These are phyloP conservation scores for Saiga tatarica DNA, from an alignment of 2,113 vertebrate species.

Conservation along the genomic window DNA sequence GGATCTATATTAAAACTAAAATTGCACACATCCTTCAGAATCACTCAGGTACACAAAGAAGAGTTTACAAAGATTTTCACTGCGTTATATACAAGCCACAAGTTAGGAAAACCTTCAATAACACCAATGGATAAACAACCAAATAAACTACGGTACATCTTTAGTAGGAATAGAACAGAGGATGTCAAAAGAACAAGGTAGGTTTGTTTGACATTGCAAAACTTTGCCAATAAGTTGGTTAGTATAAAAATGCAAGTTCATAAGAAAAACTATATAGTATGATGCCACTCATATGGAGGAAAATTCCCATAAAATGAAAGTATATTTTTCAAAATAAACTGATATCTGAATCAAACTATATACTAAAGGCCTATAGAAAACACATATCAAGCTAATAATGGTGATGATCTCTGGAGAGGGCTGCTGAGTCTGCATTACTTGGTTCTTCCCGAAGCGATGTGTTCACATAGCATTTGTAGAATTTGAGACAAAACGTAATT, in stretches of 20 bases:
- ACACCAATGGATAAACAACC: neutral
- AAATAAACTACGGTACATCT: neutral
- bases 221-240: neutral
- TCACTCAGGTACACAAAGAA: neutral
- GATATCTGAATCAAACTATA: neutral
- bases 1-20: neutral
- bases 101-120: neutral
- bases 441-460: neutral
- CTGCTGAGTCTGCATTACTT: neutral
- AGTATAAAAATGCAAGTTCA: neutral
- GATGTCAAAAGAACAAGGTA: neutral
- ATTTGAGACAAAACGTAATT: neutral
- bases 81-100: neutral
- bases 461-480: neutral
- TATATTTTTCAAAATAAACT: neutral
- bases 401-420: neutral
- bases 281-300: neutral
- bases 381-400: neutral
- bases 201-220: neutral
- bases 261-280: neutral
- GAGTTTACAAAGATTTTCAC: neutral
- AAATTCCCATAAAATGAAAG: neutral
- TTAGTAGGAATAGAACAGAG: neutral
- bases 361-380: neutral
- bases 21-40: neutral